Percentiles rank a stretch among this genome's conserved stretches.
phyloP scores from a whole-genome alignment of 2,113 vertebrate species.

The Bos javanicus region DNA sequence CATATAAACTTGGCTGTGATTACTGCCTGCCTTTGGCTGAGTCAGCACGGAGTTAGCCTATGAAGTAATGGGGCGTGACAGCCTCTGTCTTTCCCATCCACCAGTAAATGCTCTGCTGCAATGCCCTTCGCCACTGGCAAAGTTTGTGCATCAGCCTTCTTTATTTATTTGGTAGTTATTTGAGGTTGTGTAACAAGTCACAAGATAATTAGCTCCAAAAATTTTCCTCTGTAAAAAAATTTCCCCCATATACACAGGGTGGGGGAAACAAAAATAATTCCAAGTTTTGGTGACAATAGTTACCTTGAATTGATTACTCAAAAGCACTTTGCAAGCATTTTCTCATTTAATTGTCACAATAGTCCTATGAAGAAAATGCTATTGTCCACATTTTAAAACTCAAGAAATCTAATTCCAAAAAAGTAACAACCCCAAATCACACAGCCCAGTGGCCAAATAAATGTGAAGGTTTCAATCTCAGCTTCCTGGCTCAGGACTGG shows the following conservation, averaged over 20 bases:
- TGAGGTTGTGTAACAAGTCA: background rate
- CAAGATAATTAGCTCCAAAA: background rate
- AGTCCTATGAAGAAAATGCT: background rate
- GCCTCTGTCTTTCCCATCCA: background rate
- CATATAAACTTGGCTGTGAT: slow-evolving; percentile 83
- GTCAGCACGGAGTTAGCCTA: slow-evolving; percentile 79
- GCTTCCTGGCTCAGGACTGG: background rate
- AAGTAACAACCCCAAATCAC: background rate
- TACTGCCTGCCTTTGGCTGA: slow-evolving; percentile 84
- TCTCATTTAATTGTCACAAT: background rate
- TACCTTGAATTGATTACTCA: background rate
- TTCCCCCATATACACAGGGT: background rate
- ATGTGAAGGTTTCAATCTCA: background rate
- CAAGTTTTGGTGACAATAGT: background rate
- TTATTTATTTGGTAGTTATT: background rate
- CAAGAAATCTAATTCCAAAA: background rate
- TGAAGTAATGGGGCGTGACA: slow-evolving; percentile 81
- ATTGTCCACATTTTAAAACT: background rate
- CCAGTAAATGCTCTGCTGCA: slow-evolving; percentile 72
- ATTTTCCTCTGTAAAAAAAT: background rate
- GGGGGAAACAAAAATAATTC: background rate
- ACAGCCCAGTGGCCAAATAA: background rate
- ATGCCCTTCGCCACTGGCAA: slow-evolving; percentile 80
- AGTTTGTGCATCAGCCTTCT: fast-evolving
- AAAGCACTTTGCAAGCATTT: background rate